phyloP scores from a whole-genome alignment of 1,140 invertebrate genomes.

The Ditylenchus dipsaci region DNA sequence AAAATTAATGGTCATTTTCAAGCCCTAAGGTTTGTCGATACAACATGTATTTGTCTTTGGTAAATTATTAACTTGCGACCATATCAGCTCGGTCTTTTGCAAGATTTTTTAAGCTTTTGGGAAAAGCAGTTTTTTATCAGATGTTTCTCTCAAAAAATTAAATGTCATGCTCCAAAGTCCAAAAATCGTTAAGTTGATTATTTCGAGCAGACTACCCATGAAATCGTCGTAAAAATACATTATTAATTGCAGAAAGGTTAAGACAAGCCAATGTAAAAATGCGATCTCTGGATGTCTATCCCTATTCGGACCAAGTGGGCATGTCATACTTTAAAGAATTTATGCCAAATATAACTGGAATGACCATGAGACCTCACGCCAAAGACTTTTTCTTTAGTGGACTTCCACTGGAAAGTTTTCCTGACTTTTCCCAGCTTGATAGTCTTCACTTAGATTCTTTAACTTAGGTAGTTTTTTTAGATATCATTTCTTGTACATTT shows the following conservation, averaged over 20 bases:
- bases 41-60: too few relatives aligned
- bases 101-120: too few relatives aligned
- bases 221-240: too few relatives aligned
- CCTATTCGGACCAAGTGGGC: conserved; percentile 28
- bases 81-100: too few relatives aligned
- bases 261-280: conserved; percentile 19
- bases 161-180: too few relatives aligned
- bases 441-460: conserved; percentile 24
- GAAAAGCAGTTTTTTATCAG: too few relatives aligned
- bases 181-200: too few relatives aligned
- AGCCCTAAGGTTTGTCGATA: too few relatives aligned
- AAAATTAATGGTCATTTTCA: too few relatives aligned
- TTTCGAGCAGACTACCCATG: too few relatives aligned
- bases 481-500: conserved; percentile 1
- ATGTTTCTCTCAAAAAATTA: too few relatives aligned
- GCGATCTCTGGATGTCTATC: conserved; percentile 24
- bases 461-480: conserved; percentile 21
- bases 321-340: conserved; percentile 16
- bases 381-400: conserved; percentile 32
- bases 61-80: too few relatives aligned
- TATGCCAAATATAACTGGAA: conserved; percentile 15
- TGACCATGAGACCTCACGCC: conserved; percentile 30
- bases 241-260: conserved; percentile 17
- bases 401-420: conserved; percentile 18
- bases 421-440: conserved; percentile 22